Conservation (phyloP, 1,140 invertebrate species). For the Drosophila fuyamai region DNA sequence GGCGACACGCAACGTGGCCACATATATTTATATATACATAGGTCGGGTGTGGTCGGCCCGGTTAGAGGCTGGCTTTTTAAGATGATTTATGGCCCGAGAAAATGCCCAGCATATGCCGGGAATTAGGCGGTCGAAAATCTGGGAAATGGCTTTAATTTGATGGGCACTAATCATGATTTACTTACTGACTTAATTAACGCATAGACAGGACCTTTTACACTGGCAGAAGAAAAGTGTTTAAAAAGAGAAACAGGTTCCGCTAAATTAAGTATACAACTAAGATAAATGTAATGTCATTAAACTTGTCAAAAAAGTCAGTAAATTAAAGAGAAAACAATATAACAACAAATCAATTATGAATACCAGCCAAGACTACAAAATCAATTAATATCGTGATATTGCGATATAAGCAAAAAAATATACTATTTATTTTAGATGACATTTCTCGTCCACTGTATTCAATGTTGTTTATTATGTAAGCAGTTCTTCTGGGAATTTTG, state of each 20-base stretch:
- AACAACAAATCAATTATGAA: too few species aligned
- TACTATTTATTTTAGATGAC: neutral
- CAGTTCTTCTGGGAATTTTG: conserved; percentile 1
- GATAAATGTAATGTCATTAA: too few species aligned
- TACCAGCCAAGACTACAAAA: too few species aligned
- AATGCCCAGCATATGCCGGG: conserved; percentile 24
- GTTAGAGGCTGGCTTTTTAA: conserved; percentile 1
- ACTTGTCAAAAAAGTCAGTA: too few species aligned
- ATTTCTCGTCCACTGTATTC: conserved; percentile 1
- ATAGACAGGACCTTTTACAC: conserved; percentile 21
- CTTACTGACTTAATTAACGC: conserved; percentile 39
- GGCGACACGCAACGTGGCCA: conserved; percentile 49
- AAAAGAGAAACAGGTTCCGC: neutral
- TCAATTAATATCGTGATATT: too few species aligned
- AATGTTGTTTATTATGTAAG: conserved; percentile 12
- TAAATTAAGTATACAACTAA: too few species aligned
- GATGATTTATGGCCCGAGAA: conserved; percentile 37
- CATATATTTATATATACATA: conserved; percentile 3
- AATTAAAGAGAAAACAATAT: too few species aligned
- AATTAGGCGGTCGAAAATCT: conserved; percentile 37
- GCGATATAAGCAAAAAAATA: too few species aligned
- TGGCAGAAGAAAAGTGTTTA: neutral
- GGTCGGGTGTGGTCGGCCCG: conserved; percentile 14
- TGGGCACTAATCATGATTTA: conserved; percentile 40
- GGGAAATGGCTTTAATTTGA: conserved; percentile 25